Evolutionary conservation across 2,888 invertebrate genomes (phyloP).

Genomic region (Nemotelus nigrinus): DNA sequence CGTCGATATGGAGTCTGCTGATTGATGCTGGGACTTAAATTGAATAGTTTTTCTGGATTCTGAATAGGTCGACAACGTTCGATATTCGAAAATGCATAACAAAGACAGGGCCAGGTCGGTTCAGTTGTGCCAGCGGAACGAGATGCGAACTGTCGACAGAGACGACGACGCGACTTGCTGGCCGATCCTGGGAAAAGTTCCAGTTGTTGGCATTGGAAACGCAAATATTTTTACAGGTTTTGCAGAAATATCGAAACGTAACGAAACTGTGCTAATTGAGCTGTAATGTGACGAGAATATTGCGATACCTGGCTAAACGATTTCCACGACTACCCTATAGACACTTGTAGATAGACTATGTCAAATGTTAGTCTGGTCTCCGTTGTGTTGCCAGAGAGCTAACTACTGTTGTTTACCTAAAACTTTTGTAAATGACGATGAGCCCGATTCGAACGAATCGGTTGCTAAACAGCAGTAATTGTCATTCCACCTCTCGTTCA

Average conservation of each 20-base stretch:
- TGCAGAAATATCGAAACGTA: constrained; percentile 24
- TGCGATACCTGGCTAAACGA: neutral
- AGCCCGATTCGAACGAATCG: constrained; percentile 2
- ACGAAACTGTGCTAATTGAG: constrained; percentile 40
- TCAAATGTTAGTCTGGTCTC: neutral
- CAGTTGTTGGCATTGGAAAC: constrained; percentile 28
- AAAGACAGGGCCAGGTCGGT: neutral
- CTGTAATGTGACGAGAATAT: constrained; percentile 16
- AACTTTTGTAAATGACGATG: constrained; percentile 20
- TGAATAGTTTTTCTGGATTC: constrained; percentile 40
- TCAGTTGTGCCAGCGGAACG: neutral
- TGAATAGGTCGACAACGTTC: constrained; percentile 7
- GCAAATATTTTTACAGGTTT: constrained; percentile 44
- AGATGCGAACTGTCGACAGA: neutral
- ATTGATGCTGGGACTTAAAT: constrained; percentile 41
- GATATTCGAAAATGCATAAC: neutral
- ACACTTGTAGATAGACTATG: neutral
- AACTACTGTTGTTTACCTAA: constrained; percentile 13
- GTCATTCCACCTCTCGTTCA: neutral
- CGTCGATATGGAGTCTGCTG: constrained; percentile 23
- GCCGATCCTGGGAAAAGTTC: constrained; percentile 31
- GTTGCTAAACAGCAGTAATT: neutral
- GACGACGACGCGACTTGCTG: neutral
- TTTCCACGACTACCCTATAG: neutral
- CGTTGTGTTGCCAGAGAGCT: neutral